Evolutionary conservation across 2,113 vertebrate genomes (phyloP).

Genomic region (Orientallactaga bullata): DNA sequence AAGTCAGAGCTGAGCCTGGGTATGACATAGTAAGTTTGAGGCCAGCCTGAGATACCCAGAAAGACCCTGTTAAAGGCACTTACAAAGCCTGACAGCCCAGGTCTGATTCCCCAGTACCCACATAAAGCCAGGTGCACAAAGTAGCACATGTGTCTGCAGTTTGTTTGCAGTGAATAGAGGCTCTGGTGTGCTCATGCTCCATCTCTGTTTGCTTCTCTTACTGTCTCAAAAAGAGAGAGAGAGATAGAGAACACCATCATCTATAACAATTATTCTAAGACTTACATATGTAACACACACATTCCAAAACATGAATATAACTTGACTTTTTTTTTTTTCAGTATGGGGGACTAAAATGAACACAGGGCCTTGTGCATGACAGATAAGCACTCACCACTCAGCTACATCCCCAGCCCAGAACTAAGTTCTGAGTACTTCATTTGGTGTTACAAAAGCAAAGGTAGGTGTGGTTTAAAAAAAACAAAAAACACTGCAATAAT

Average conservation of each 20-base stretch:
- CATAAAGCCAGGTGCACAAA: too few relatives aligned
- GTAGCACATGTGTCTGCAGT: too few relatives aligned
- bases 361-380: background rate
- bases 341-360: background rate
- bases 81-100: too few relatives aligned
- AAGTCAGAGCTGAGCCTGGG: too few relatives aligned
- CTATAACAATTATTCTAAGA: constrained; percentile 11
- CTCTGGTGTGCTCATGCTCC: too few relatives aligned
- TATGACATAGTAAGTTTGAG: background rate
- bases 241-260: background rate
- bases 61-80: too few relatives aligned
- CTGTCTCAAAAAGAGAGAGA: too few relatives aligned
- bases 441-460: background rate
- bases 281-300: background rate
- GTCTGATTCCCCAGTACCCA: too few relatives aligned
- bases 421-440: background rate
- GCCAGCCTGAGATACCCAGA: background rate
- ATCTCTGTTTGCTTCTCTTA: too few relatives aligned
- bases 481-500: background rate
- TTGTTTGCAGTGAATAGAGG: too few relatives aligned
- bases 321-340: background rate
- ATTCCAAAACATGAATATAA: background rate
- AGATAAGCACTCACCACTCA: background rate
- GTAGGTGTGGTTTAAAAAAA: background rate
- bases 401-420: background rate